Evolutionary conservation across 2,113 vertebrate genomes (phyloP).

Genomic region (Nesogale talazaci): DNA sequence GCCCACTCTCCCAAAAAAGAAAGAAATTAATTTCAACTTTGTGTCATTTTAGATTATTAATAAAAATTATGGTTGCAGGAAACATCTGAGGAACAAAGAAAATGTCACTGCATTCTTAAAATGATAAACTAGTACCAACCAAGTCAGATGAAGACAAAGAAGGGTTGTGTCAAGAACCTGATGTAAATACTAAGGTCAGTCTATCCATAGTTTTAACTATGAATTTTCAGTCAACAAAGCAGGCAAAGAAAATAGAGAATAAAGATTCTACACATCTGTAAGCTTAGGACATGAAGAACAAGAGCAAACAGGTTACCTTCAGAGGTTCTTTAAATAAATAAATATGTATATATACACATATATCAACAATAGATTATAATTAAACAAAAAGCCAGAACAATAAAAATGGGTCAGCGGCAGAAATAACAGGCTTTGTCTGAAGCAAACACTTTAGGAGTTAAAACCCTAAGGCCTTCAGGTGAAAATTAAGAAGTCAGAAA

Average conservation of each 20-base stretch:
- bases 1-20: no score
- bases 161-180: neutral
- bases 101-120: neutral
- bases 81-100: no score
- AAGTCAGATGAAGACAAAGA: neutral
- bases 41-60: neutral
- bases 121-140: neutral
- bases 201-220: neutral
- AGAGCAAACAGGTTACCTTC: neutral
- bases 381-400: neutral
- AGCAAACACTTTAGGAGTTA: neutral
- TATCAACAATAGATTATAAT: neutral
- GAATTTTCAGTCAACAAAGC: neutral
- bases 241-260: neutral
- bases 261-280: neutral
- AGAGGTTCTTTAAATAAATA: neutral
- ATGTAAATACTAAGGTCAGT: neutral
- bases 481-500: neutral
- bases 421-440: neutral
- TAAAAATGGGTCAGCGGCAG: neutral
- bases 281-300: neutral
- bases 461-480: neutral
- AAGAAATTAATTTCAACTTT: slow-evolving; percentile 16
- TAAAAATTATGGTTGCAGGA: neutral
- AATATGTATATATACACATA: no score